These are phyloP conservation scores for Agelastica alni DNA, from an alignment of 2,888 invertebrate genomes.

Conservation along the genomic window DNA sequence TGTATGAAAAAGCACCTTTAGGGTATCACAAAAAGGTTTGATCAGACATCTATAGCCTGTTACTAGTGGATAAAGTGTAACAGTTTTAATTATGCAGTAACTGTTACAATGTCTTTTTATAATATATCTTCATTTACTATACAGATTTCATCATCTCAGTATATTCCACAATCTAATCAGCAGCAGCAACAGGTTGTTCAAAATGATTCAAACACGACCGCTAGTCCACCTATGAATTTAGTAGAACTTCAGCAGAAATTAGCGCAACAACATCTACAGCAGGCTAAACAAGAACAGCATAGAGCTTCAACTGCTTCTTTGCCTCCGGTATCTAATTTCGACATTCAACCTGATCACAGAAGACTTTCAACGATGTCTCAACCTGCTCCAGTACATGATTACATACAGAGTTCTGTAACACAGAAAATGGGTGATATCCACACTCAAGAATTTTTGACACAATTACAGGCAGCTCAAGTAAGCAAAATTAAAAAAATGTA, in stretches of 20 bases:
- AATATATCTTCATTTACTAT: neutral
- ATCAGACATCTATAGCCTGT: too few relatives aligned
- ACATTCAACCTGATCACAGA: conserved; percentile 43
- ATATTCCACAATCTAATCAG: conserved; percentile 50
- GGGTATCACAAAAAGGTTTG: too few relatives aligned
- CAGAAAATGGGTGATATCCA: conserved; percentile 39
- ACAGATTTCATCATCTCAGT: conserved; percentile 28
- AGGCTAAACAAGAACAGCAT: conserved; percentile 36
- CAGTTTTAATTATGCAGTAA: too few relatives aligned
- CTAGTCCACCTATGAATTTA: conserved; percentile 47
- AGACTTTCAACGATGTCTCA: conserved; percentile 51
- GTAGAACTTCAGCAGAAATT: conserved; percentile 52
- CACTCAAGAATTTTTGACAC: conserved; percentile 35
- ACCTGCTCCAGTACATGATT: conserved; percentile 46
- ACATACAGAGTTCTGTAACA: conserved; percentile 36
- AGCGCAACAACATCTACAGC: conserved; percentile 46
- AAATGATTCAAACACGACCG: conserved; percentile 3
- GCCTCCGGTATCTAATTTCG: conserved; percentile 50
- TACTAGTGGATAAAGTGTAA: too few relatives aligned
- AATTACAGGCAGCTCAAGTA: conserved; percentile 29
- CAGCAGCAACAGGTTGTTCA: conserved; percentile 32
- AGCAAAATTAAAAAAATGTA: too few relatives aligned
- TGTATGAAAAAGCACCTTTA: too few relatives aligned
- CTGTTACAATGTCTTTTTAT: too few relatives aligned
- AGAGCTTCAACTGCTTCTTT: conserved; percentile 47